These are phyloP conservation scores for Mustelus asterias DNA, from an alignment of 2,113 vertebrate genomes.

Conservation along the genomic window DNA sequence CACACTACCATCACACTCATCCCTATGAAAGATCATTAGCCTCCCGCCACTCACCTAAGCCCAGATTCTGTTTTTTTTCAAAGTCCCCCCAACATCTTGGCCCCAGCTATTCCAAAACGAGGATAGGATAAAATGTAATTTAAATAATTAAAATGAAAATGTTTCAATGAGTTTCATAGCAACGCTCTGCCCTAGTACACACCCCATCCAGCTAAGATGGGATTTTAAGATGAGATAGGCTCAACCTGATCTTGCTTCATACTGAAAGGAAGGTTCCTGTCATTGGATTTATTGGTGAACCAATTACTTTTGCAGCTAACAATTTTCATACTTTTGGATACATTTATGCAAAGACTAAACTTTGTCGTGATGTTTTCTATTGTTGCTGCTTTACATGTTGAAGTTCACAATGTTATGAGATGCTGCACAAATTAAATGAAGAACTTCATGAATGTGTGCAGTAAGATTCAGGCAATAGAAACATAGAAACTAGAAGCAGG, in stretches of 20 bases:
- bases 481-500: too few species aligned
- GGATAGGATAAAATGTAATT: background rate
- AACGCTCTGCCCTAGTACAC: too few species aligned
- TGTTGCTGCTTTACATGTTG: too few species aligned
- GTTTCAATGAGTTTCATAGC: too few species aligned
- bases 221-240: too few species aligned
- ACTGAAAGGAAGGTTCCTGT: background rate
- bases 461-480: background rate
- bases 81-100: background rate
- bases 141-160: too few species aligned
- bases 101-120: background rate
- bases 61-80: too few species aligned
- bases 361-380: background rate
- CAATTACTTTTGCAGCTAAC: background rate
- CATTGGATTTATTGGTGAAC: background rate
- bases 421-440: background rate
- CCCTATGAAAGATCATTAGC: background rate
- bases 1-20: background rate
- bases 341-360: background rate
- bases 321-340: background rate
- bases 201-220: too few species aligned
- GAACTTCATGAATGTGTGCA: background rate
- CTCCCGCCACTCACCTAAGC: background rate
- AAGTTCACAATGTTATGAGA: background rate
- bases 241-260: too few species aligned